A percentile compares a stretch with the other conserved stretches of the same genome.
Conservation (phyloP, 2,797 vertebrate genomes). For the Onychomys leucogaster region DNA sequence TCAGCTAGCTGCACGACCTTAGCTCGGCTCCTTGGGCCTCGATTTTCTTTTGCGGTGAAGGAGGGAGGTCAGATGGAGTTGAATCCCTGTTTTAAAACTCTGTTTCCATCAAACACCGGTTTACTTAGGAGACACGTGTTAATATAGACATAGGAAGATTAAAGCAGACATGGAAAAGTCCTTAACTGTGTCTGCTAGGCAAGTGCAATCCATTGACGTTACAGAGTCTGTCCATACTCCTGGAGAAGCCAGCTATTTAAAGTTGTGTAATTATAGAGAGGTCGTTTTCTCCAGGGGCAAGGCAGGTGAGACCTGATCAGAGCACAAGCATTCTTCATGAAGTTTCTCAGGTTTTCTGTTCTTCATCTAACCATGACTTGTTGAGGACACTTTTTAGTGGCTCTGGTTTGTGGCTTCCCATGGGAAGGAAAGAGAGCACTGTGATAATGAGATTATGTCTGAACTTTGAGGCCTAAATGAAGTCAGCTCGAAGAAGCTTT, state of each 20-base stretch:
- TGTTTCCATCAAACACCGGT: neutral
- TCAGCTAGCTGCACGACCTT: neutral
- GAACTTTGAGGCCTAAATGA: constrained; percentile 52
- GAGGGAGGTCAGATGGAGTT: neutral
- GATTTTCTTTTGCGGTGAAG: neutral
- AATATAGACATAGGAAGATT: neutral
- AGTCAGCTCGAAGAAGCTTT: constrained; percentile 39
- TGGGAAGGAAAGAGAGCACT: neutral
- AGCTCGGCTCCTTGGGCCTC: neutral
- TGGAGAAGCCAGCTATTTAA: neutral
- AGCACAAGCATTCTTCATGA: neutral
- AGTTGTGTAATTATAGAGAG: neutral
- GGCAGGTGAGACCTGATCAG: neutral
- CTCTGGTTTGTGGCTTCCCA: constrained; percentile 26
- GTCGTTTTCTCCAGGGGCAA: neutral
- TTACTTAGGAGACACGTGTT: neutral
- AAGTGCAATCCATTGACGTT: neutral
- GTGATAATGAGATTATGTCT: constrained; percentile 51
- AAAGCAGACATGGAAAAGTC: neutral
- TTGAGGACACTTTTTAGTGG: neutral
- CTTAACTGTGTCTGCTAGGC: neutral
- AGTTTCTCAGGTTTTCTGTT: neutral
- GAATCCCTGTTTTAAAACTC: neutral
- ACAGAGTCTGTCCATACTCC: neutral
- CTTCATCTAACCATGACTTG: neutral